These are phyloP conservation scores for Zaprionus vittiger DNA, from an alignment of 1,140 invertebrate genomes.

Conservation along the genomic window DNA sequence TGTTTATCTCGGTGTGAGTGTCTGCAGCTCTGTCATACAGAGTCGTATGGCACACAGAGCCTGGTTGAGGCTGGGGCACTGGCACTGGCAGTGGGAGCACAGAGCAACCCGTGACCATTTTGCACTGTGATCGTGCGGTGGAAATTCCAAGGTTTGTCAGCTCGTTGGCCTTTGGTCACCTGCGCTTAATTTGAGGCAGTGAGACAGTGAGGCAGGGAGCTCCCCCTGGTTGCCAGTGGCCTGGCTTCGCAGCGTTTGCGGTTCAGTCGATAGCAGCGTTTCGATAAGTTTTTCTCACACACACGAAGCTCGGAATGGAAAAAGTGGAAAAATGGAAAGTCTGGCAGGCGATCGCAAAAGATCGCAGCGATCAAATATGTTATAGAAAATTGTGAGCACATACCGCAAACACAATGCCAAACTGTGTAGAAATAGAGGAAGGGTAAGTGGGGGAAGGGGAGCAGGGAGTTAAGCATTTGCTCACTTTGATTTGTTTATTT, in stretches of 20 bases:
- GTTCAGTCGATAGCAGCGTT: conserved; percentile 61
- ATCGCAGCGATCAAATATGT: conserved; percentile 79
- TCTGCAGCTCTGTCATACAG: conserved; percentile 28
- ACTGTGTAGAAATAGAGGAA: conserved; percentile 1
- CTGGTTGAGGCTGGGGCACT: neutral
- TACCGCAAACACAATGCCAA: conserved; percentile 62
- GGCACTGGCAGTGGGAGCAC: conserved; percentile 1
- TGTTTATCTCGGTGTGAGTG: conserved; percentile 58
- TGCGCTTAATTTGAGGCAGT: conserved; percentile 70
- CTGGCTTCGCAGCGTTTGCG: conserved; percentile 37
- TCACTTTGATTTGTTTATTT: conserved; percentile 82
- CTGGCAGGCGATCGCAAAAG: conserved; percentile 50
- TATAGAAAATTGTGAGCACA: conserved; percentile 79
- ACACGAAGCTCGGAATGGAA: conserved; percentile 47
- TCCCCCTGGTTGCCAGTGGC: conserved; percentile 11
- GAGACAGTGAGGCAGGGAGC: conserved; percentile 1
- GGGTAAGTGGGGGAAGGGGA: neutral
- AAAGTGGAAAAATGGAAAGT: conserved; percentile 79
- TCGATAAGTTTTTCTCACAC: conserved; percentile 80
- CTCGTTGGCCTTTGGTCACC: conserved; percentile 81
- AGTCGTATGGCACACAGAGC: conserved; percentile 11
- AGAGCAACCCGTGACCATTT: conserved; percentile 38
- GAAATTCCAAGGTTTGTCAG: conserved; percentile 78
- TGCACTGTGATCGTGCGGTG: conserved; percentile 53
- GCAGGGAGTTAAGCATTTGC: conserved; percentile 49